phyloP scores from a whole-genome alignment of 2,797 vertebrate genomes.

The Mormyrops boulengeri region DNA sequence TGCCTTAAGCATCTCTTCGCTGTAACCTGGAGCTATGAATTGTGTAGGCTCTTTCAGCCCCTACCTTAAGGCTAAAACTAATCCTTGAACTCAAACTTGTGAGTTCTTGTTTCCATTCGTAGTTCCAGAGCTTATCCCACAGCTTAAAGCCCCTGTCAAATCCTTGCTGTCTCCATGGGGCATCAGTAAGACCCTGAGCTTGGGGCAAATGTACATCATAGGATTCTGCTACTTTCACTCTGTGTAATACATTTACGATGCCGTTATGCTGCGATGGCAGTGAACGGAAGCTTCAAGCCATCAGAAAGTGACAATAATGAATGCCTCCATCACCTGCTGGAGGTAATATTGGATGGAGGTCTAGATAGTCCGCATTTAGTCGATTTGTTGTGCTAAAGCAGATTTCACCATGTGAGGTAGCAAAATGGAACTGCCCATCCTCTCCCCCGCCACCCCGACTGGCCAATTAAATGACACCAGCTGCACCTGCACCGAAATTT shows the following conservation, averaged over 20 bases:
- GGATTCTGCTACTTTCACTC: not conserved
- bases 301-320: not conserved
- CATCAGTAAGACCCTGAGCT: not conserved
- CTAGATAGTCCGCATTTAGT: not conserved
- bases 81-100: conserved; percentile 13
- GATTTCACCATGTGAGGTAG: not conserved
- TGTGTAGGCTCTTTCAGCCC: not conserved
- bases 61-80: conserved; percentile 10
- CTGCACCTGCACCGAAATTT: not conserved
- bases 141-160: conserved; percentile 5
- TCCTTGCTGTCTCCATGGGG: not conserved
- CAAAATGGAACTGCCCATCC: not conserved
- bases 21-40: not conserved
- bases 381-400: not conserved
- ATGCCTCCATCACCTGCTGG: not conserved
- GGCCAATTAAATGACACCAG: not conserved
- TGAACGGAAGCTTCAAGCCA: conserved; percentile 25
- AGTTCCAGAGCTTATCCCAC: conserved; percentile 9
- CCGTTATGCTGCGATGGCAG: not conserved
- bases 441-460: not conserved
- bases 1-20: not conserved
- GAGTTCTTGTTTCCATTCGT: conserved; percentile 13
- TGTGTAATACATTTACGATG: not conserved
- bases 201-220: not conserved
- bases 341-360: not conserved